Evolutionary conservation across 2,888 invertebrate genomes (phyloP), one percentile per base, ranked within the genome.

Genomic region (Dicroscelio sp.): DNA sequence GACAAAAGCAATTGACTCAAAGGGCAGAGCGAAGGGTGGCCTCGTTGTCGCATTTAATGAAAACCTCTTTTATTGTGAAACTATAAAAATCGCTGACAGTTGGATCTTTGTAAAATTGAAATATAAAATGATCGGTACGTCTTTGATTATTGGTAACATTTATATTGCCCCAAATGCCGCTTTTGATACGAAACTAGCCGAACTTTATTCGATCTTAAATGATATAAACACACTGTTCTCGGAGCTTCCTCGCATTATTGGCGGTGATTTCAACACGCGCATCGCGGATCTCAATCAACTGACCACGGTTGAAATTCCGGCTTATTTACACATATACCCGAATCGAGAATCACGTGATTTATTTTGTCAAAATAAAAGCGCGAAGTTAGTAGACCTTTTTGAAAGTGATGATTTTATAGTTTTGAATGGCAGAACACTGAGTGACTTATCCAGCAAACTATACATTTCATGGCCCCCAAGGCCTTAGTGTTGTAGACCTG

Each of bases 371-470:
- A 52, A 52, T 31, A 55, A 75, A 75, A 27, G 75, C 4, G 2
- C 30, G 2, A 5, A n/a, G 2, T 55, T 75, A n/a, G 20, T n/a
- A 30, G 20, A 52, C 14, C n/a, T 75, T 55, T 75, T 75, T 25
- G 75, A 75, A 75, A 31, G n/a, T 33, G 14, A 20, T 27, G 30
- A 63, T 43, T 78, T 63, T 78, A 20, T 78, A 27, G 14, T 78
- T 25, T 30, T 78, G 27, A 78, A 78, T 43, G 78, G 78, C 27
- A 35, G 78, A 27, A 63, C 63, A n/a, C 1, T 1, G 25, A 38
- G 63, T 43, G 78, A 78, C n/a, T 43, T 78, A 27, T 20, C 78
- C 78, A 2, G 78, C 78, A 17, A 20, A 63, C 20, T 78, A 20
- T 25, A 78, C 78, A 2, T 78, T 20, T 23, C 27, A 25, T 30